phyloP scores from a whole-genome alignment of 2,797 vertebrate genomes.

The Hemitrygon akajei region DNA sequence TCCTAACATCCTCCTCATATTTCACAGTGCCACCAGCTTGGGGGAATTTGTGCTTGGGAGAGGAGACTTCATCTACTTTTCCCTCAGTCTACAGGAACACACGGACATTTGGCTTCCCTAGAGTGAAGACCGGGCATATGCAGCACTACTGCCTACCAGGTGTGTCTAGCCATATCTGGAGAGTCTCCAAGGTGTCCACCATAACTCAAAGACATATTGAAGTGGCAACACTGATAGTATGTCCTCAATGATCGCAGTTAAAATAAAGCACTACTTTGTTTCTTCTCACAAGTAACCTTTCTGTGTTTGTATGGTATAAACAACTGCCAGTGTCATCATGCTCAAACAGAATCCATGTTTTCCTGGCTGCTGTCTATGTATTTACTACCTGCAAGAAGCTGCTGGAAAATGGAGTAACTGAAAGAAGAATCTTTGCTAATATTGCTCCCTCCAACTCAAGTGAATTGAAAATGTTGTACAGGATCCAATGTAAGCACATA shows the following conservation, averaged over 20 bases:
- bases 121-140: too few species aligned
- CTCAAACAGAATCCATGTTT: background rate
- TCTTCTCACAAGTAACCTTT: background rate
- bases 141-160: too few species aligned
- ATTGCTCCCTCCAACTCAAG: background rate
- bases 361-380: background rate
- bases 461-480: background rate
- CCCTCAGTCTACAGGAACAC: too few species aligned
- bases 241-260: background rate
- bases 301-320: background rate
- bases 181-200: too few species aligned
- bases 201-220: background rate
- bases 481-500: background rate
- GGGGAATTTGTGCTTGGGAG: too few species aligned
- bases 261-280: background rate
- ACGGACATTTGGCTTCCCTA: too few species aligned
- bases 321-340: background rate
- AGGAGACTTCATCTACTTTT: too few species aligned
- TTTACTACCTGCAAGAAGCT: background rate
- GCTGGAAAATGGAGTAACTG: background rate
- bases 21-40: too few species aligned
- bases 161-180: too few species aligned
- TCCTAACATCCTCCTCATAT: too few species aligned
- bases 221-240: background rate
- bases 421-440: background rate